Evolutionary conservation across 1,140 invertebrate genomes (phyloP), one percentile per base, ranked within the genome.

Genomic region (Drosophila fuyamai): DNA sequence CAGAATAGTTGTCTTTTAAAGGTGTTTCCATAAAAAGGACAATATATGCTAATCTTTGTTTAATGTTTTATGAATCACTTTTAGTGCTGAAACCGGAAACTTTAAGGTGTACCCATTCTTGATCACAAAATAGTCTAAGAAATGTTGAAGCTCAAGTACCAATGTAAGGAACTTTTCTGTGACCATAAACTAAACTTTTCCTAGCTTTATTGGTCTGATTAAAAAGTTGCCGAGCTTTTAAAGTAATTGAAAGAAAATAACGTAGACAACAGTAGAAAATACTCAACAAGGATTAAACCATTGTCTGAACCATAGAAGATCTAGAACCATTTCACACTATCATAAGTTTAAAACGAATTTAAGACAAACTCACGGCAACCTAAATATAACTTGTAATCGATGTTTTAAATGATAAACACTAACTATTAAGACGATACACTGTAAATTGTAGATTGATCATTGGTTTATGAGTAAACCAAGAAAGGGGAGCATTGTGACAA

Each of bases 401-500:
- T 73, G 47, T 57, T 23, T 46, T 48, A 51, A 38, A 27, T 9
- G 43, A 12, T 43, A 43, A 38, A 38, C 32, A 43, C 13, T 23
- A 27, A 3, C 27, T 29, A 41, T 8, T 57, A 70, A 70, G 63
- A 65, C 4, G 12, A 23, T 60, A 29, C 12, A 32, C 46, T 44
- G 72, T 79, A 79, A 18, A 72, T 55, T 61, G 48, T 48, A 70
- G 27, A 40, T 78, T 48, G 38, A 61, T 61, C 38, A 40, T 47
- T 68, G 65, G 53, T 46, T 56, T 74, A 27, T 60, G 18, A 59
- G 13, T 48, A 62, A 83, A 68, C 61, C 65, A 60, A 76, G 61
- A 88, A 72, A 76, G 83, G 83, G 84, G 67, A 88, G 83, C 80
- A 88, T 71, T 73, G 63, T 88, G 72, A 83, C 84, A 80, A 88